phyloP scores from a whole-genome alignment of 2,888 invertebrate genomes.

The Deilephila porcellus region DNA sequence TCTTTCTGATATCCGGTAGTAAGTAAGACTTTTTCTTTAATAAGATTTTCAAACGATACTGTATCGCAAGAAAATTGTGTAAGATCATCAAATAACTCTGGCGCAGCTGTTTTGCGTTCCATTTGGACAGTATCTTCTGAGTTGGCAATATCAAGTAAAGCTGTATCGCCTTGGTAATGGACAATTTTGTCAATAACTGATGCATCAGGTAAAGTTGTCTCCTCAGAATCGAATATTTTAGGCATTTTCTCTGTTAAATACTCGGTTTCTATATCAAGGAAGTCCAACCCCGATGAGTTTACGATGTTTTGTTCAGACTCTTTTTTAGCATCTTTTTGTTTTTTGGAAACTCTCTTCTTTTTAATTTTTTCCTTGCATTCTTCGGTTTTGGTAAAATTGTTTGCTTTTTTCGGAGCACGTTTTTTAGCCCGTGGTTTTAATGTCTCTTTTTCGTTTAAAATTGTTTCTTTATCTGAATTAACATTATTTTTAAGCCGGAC shows the following conservation, averaged over 20 bases:
- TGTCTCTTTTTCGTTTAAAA: neutral
- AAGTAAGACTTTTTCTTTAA: constrained; percentile 23
- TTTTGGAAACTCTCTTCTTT: constrained; percentile 1
- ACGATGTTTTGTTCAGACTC: neutral
- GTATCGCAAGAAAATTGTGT: constrained; percentile 24
- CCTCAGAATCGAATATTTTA: neutral
- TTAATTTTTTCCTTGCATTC: neutral
- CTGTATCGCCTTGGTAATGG: neutral
- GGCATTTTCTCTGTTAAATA: constrained; percentile 2
- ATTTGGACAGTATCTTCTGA: neutral
- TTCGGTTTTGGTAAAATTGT: neutral
- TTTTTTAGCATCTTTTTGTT: neutral
- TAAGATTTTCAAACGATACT: constrained; percentile 15
- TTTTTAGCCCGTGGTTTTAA: constrained; percentile 1
- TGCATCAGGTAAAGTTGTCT: neutral
- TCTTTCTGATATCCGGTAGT: neutral
- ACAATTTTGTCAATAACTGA: constrained; percentile 6
- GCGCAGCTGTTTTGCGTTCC: neutral
- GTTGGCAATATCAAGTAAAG: neutral
- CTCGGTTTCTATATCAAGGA: constrained; percentile 9
- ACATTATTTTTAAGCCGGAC: neutral
- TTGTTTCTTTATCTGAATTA: too few relatives aligned
- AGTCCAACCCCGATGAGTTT: neutral
- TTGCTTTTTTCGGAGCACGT: neutral
- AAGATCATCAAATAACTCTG: constrained; percentile 19